phyloP scores from a whole-genome alignment of 2,797 vertebrate genomes.

The Chaetodon trifasciatus region DNA sequence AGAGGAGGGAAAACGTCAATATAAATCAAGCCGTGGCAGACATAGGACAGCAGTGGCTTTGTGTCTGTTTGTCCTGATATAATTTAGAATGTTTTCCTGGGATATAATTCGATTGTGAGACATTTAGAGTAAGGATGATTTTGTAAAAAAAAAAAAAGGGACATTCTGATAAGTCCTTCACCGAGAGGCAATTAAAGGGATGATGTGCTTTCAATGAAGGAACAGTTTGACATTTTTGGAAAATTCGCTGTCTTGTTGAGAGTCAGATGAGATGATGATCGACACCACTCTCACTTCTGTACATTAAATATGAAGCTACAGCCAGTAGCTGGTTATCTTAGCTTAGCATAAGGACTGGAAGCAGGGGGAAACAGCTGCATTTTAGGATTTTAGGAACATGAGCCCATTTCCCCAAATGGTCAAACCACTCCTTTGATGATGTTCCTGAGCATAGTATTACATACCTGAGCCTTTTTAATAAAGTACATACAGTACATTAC shows the following conservation, averaged over 20 bases:
- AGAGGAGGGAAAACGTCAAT: conserved; percentile 45
- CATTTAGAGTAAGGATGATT: background rate
- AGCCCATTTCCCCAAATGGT: background rate
- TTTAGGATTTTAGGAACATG: background rate
- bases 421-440: background rate
- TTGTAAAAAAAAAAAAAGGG: background rate
- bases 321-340: background rate
- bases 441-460: background rate
- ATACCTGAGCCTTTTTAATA: too few relatives aligned
- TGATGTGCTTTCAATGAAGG: background rate
- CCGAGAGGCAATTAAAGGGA: background rate
- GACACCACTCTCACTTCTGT: background rate
- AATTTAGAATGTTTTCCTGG: conserved; percentile 7
- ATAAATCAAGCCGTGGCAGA: conserved; percentile 50
- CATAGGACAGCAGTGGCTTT: conserved; percentile 28
- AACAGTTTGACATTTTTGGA: background rate
- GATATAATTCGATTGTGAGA: conserved; percentile 10
- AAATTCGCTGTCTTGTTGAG: background rate
- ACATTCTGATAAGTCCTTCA: background rate
- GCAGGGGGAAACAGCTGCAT: background rate
- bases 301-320: background rate
- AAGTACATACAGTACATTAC: background rate
- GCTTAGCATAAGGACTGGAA: conserved; percentile 1
- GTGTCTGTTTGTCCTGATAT: conserved; percentile 24
- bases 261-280: background rate